phyloP scores from a whole-genome alignment of 2,797 vertebrate genomes.

The Pogoniulus pusillus region DNA sequence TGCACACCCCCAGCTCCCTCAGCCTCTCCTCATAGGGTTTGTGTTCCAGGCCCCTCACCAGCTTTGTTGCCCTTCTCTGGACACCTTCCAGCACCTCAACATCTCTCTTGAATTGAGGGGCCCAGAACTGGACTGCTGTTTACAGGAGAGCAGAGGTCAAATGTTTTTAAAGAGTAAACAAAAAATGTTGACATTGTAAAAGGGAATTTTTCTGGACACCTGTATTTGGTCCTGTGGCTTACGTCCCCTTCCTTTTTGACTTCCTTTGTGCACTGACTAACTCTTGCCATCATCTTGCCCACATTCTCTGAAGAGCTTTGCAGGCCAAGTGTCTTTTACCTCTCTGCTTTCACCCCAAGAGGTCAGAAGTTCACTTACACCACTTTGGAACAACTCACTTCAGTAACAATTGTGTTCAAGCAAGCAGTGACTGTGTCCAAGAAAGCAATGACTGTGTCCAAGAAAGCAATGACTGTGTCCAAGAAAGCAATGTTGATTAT shows the following conservation, averaged over 20 bases:
- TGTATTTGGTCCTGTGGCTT: not conserved
- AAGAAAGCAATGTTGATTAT: slow-evolving; percentile 24
- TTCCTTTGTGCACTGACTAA: not conserved
- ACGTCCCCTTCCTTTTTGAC: not conserved
- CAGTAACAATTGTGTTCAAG: not conserved
- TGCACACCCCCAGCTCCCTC: too few relatives aligned
- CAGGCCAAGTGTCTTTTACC: not conserved
- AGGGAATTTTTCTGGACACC: not conserved
- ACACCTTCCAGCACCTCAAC: too few relatives aligned
- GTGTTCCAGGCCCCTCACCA: too few relatives aligned
- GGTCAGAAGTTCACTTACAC: slow-evolving; percentile 8
- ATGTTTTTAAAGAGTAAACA: not conserved
- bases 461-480: slow-evolving; percentile 2
- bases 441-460: slow-evolving; percentile 6
- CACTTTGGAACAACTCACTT: not conserved
- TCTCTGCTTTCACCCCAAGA: not conserved
- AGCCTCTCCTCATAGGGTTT: too few relatives aligned
- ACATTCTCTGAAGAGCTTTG: not conserved
- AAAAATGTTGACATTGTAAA: not conserved
- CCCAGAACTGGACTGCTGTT: too few relatives aligned
- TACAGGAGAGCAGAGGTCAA: not conserved
- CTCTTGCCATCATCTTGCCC: not conserved
- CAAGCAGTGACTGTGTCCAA: slow-evolving; percentile 7
- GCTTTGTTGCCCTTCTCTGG: too few relatives aligned
- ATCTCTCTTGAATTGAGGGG: too few relatives aligned